Conservation (phyloP, 2,888 invertebrate species). For the Candidula unifasciata region DNA sequence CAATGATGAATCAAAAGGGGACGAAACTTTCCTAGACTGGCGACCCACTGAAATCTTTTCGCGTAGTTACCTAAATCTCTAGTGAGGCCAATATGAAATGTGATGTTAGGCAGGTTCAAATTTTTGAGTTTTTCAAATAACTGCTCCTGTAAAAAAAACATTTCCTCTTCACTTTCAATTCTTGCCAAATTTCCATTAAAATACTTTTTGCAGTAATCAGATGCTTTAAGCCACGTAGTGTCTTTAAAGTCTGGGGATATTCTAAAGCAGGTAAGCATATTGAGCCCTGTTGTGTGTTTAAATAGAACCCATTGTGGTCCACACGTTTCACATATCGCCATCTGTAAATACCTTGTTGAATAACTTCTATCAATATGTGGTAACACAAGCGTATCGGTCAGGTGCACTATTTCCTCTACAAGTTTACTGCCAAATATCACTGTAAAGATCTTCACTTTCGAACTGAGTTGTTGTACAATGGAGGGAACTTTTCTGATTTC, state of each 20-base stretch:
- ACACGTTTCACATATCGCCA: background rate
- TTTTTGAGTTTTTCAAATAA: background rate
- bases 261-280: background rate
- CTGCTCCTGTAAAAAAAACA: background rate
- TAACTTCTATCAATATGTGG: too few species aligned
- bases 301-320: background rate
- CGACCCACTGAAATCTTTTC: background rate
- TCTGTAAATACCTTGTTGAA: background rate
- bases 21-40: background rate
- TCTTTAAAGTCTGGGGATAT: background rate
- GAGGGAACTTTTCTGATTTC: background rate
- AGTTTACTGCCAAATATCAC: background rate
- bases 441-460: background rate
- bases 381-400: background rate
- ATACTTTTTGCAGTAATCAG: background rate
- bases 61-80: background rate
- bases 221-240: background rate
- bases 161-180: background rate
- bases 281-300: background rate
- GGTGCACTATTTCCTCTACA: background rate
- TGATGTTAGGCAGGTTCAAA: background rate
- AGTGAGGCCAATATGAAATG: background rate
- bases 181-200: background rate
- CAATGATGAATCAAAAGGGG: background rate
- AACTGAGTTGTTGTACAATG: background rate